Conservation (phyloP, 2,888 invertebrate genomes). For the Cremastinae sp. region DNA sequence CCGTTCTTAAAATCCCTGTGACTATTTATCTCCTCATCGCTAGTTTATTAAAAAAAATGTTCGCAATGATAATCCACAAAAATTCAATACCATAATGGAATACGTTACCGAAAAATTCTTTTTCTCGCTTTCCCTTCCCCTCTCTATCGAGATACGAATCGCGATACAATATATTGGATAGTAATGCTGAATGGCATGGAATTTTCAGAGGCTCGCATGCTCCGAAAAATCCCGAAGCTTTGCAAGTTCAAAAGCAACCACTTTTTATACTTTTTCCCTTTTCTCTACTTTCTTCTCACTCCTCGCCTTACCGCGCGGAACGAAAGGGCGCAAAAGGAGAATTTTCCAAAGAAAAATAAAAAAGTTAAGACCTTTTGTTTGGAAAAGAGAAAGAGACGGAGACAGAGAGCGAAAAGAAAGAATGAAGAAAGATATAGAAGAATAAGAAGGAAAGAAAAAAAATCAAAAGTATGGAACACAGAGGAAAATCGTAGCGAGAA, state of each 20-base stretch:
- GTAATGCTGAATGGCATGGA: conserved; percentile 34
- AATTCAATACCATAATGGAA: conserved; percentile 44
- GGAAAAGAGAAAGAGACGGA: no score
- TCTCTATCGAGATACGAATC: neutral
- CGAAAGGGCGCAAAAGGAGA: neutral
- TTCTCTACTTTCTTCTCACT: neutral
- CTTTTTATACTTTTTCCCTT: neutral
- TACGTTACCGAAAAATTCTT: conserved; percentile 4
- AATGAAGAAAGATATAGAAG: neutral
- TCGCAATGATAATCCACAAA: conserved; percentile 14
- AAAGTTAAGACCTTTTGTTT: conserved; percentile 10
- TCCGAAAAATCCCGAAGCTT: conserved; percentile 27
- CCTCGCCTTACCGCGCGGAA: no score
- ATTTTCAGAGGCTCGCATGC: conserved; percentile 27
- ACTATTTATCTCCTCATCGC: no score
- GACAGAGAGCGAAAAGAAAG: conserved; percentile 5
- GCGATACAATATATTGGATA: conserved; percentile 24
- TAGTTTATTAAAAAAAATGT: neutral
- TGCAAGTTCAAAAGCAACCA: conserved; percentile 24
- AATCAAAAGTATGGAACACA: neutral
- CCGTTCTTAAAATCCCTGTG: no score
- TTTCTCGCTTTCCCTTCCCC: neutral
- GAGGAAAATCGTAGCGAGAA: conserved; percentile 29
- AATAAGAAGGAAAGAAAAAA: neutral
- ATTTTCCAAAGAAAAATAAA: no score